Evolutionary conservation across 2,797 vertebrate genomes (phyloP).

Genomic region (Trachops cirrhosus): DNA sequence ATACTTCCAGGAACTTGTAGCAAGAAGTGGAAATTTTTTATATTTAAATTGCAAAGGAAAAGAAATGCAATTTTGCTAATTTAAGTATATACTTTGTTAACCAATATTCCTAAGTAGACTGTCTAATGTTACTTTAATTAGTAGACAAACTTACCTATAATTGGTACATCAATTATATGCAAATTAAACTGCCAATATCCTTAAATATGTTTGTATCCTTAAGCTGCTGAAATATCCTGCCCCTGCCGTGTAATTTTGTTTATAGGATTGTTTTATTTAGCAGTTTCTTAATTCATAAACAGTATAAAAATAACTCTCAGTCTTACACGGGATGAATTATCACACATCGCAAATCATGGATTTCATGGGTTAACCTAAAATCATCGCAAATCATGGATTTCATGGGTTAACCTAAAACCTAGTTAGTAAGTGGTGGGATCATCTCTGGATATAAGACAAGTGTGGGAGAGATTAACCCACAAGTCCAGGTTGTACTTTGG

Average conservation of each 20-base stretch:
- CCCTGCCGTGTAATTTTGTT: slow-evolving; percentile 48
- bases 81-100: slow-evolving; percentile 48
- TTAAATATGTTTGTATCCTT: background rate
- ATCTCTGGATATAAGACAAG: background rate
- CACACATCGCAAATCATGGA: background rate
- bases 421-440: background rate
- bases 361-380: too few species aligned
- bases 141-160: slow-evolving; percentile 54
- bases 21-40: background rate
- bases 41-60: slow-evolving; percentile 52
- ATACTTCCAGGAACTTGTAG: slow-evolving; percentile 6
- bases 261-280: slow-evolving; percentile 50
- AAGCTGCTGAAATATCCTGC: background rate
- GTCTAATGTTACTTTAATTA: slow-evolving; percentile 62
- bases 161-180: slow-evolving; percentile 58
- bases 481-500: background rate
- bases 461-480: background rate
- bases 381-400: too few species aligned
- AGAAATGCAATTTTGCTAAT: slow-evolving; percentile 52
- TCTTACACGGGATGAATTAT: slow-evolving; percentile 35
- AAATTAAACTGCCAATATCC: slow-evolving; percentile 48
- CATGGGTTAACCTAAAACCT: too few species aligned
- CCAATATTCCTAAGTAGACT: slow-evolving; percentile 53
- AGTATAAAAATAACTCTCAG: slow-evolving; percentile 55
- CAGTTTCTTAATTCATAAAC: slow-evolving; percentile 57